A percentile compares a stretch with the other conserved stretches of the same genome.
Evolutionary conservation across 2,888 invertebrate species (phyloP).

Genomic region (Ornithoptera priamus): DNA sequence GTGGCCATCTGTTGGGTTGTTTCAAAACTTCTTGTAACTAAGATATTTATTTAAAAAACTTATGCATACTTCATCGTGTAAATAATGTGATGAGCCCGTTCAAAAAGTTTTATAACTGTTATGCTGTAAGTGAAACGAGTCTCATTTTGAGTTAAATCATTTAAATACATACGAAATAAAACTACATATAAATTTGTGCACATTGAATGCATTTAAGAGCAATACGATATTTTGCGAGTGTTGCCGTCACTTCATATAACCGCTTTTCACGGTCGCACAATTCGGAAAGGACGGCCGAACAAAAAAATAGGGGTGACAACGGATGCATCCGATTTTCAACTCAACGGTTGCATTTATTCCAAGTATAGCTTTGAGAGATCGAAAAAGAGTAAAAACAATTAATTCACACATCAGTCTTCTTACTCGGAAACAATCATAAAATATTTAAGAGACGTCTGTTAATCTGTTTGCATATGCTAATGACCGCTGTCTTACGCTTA

Average conservation of each 20-base stretch:
- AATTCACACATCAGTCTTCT: too few relatives aligned
- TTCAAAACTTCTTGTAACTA: too few relatives aligned
- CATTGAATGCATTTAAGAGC: constrained; percentile 17
- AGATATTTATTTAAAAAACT: too few relatives aligned
- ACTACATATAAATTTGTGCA: neutral
- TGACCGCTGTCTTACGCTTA: constrained; percentile 63
- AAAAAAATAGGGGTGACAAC: constrained; percentile 58
- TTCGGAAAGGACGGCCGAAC: constrained; percentile 43
- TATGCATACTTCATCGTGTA: too few relatives aligned
- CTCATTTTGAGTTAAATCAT: too few relatives aligned
- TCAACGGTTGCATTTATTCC: constrained; percentile 51
- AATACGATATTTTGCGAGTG: constrained; percentile 23
- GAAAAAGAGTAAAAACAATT: too few relatives aligned
- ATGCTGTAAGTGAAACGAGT: too few relatives aligned
- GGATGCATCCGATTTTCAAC: constrained; percentile 44
- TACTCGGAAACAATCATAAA: too few relatives aligned
- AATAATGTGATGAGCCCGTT: too few relatives aligned
- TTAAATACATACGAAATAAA: neutral
- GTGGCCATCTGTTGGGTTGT: too few relatives aligned
- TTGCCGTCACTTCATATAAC: constrained; percentile 24
- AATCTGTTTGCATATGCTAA: constrained; percentile 59
- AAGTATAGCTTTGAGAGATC: neutral
- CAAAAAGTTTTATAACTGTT: too few relatives aligned
- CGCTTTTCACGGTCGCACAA: constrained; percentile 41
- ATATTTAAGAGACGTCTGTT: constrained; percentile 55